phyloP scores from a whole-genome alignment of 2,888 invertebrate genomes.

The Synergus umbraculus region DNA sequence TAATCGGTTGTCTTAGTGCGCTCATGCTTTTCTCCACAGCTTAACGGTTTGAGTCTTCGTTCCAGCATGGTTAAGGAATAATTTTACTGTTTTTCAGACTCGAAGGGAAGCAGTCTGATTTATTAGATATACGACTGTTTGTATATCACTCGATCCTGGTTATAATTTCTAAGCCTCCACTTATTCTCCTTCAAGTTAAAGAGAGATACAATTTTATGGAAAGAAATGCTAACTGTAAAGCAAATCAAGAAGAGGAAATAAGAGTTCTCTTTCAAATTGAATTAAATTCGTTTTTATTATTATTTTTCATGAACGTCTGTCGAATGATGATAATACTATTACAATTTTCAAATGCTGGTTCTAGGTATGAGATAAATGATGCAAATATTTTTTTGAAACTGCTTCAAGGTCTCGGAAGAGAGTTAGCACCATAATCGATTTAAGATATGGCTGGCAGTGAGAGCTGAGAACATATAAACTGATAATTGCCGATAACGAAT shows the following conservation, averaged over 20 bases:
- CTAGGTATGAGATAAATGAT: neutral
- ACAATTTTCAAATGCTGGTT: neutral
- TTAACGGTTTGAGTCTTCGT: conserved; percentile 36
- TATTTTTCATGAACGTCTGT: too few relatives aligned
- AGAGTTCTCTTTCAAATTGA: neutral
- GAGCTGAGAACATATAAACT: conserved; percentile 9
- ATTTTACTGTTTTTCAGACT: conserved; percentile 37
- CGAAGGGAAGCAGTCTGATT: conserved; percentile 37
- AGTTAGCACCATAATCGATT: conserved; percentile 19
- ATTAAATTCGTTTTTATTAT: neutral
- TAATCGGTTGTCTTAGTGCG: conserved; percentile 36
- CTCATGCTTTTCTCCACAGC: conserved; percentile 27
- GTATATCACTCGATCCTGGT: conserved; percentile 39
- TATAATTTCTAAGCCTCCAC: conserved; percentile 33
- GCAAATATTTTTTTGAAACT: conserved; percentile 15
- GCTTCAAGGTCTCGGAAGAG: neutral
- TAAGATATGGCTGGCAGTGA: conserved; percentile 7
- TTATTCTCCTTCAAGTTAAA: conserved; percentile 1
- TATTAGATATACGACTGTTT: conserved; percentile 38
- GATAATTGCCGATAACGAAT: conserved; percentile 20
- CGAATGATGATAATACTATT: too few relatives aligned
- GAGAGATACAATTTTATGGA: conserved; percentile 35
- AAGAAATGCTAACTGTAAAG: conserved; percentile 7
- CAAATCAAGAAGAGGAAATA: neutral
- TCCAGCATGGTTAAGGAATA: conserved; percentile 24